Base-by-base conservation (phyloP, 1,140 invertebrate genomes). In the Meloidogyne chitwoodi region DNA sequence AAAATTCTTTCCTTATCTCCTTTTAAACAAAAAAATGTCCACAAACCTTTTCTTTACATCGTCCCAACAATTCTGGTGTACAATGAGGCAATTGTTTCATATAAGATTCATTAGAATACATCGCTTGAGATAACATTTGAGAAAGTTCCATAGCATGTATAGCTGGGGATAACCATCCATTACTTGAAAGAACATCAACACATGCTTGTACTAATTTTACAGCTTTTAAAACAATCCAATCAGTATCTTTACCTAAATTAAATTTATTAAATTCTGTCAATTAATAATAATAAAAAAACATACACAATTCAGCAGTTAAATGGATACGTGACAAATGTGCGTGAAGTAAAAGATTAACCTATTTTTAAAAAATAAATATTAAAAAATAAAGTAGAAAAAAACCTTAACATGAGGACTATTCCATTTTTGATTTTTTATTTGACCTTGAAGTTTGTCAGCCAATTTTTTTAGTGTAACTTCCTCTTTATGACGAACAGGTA, bases 101-200 rank as follows among this genome's bases (percentile, higher is more conserved):
- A 87, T 97, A 96, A 0, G 94, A 96, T 88, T 99, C 96, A 88
- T 97, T 98, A 74, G 92, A 94, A 95, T 96, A 99, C 95, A 99
- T 97, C 2, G 95, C 96, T 89, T 99, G 97, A 0, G 96, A 98
- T 0, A 96, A 93, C 96, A 99, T 99, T 88, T 99, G 96, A 0
- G 96, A 95, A 75, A 99, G 89, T 89, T 99, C 96, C 97, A 99
- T 99, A 82, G 96, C 95, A 66, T 96, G 94, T 27, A 99, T 93
- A 11, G 96, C 97, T 0, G 96, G 96, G 0, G 93, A 93, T 19
- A 99, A 89, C 96, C 96, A 99, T 34, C 96, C 96, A 85, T 97
- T 98, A 24, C 94, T 96, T 85, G 82, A 83, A n/a, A 99, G 89
- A 27, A 99, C 97, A 90, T 99, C 97, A 19, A 99, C 96, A 88